Base-by-base conservation (phyloP, 2,888 invertebrate genomes). In the Cordilura impudica region DNA sequence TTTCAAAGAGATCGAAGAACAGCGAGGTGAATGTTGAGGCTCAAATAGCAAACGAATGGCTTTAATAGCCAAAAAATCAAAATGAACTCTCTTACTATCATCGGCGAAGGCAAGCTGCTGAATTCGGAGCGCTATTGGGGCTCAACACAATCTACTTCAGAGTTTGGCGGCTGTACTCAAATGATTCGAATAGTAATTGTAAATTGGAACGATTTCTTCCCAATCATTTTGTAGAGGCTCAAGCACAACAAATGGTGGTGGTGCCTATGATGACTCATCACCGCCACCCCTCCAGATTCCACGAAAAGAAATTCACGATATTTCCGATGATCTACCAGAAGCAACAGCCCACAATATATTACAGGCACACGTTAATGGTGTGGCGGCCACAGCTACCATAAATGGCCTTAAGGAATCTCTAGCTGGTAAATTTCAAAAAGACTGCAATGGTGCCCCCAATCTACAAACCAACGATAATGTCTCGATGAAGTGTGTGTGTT, bases 1-100 rank as follows among this genome's bases (percentile, higher is more conserved):
- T 1, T 89, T 89, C 65, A 89, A 89, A 74, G 90, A 89, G 82
- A 89, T 89, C 79, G 89, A 89, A 81, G 90, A 89, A 71, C 89
- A 90, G 72, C 85, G 89, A 3, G 89, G 89, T 67, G 89, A 89
- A 80, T 88, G 89, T 73, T 89, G 89, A 90, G 89, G 89, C 49
- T 87, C 88, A 7, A 89, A 87, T 81, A 87, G 88, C 14, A 89
- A 89, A 53, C 86, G 89, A 0, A 76, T 89, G 56, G 86, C 89
- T 2, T 79, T 89, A 18, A 86, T 88, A 45, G 83, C 86, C 0
- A n/a, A 89, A 89, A 75, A 88, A 86, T 69, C 87, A 87, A 82
- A 88, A 89, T 45, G 90, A 89, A 71, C 72, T 89, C 4, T 88
- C 89, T 2, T 89, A 90, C 71, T 89, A 90, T 61, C 90, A 89